Conservation (phyloP, 2,888 invertebrate species). For the Agriotes lineatus region DNA sequence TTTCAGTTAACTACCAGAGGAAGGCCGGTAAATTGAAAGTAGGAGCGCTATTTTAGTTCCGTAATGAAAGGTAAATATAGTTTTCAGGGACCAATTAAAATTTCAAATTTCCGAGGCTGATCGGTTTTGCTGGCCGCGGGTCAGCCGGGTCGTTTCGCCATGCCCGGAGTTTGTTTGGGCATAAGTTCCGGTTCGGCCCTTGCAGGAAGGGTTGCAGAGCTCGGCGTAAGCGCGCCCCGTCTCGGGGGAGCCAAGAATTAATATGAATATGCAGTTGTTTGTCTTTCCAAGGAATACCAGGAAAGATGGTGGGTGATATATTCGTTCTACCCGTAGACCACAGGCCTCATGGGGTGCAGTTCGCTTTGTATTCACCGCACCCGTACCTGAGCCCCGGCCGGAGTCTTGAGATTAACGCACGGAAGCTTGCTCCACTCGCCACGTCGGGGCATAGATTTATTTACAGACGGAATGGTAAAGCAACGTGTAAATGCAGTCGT, state of each 20-base stretch:
- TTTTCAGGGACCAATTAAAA: neutral
- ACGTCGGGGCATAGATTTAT: constrained; percentile 42
- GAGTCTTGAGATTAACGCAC: constrained; percentile 43
- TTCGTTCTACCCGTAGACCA: constrained; percentile 38
- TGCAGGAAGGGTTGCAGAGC: constrained; percentile 10
- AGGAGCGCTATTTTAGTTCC: too few relatives aligned
- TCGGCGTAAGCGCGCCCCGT: neutral
- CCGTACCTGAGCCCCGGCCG: constrained; percentile 33
- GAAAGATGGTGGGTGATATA: constrained; percentile 42
- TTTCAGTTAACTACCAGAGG: too few relatives aligned
- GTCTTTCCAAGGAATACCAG: constrained; percentile 34
- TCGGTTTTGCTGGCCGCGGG: neutral
- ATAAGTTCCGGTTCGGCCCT: neutral
- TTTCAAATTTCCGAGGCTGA: neutral
- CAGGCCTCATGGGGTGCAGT: constrained; percentile 35
- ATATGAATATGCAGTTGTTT: constrained; percentile 42
- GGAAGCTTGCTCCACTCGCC: constrained; percentile 41
- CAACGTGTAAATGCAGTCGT: constrained; percentile 45
- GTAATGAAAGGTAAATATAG: neutral
- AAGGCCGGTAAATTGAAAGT: too few relatives aligned
- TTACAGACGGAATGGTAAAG: constrained; percentile 45
- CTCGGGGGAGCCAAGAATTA: constrained; percentile 32
- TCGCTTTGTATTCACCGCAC: constrained; percentile 42
- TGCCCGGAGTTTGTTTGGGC: neutral
- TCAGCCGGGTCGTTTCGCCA: neutral